Evolutionary conservation across 2,797 vertebrate genomes (phyloP).

Genomic region (Oophaga sylvatica): DNA sequence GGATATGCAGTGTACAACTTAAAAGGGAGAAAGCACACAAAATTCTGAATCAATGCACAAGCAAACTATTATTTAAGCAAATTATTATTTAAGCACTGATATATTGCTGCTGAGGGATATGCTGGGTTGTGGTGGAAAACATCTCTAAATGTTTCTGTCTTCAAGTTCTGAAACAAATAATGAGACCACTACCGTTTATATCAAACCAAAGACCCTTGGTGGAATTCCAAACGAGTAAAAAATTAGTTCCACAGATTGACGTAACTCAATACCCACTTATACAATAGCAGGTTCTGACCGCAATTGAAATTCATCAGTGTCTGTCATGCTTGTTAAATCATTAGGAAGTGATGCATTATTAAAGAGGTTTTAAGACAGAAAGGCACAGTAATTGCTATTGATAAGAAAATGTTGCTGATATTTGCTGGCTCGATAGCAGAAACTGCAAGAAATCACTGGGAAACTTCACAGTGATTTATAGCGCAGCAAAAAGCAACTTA

Average conservation of each 20-base stretch:
- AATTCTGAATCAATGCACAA: neutral
- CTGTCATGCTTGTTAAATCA: slow-evolving; percentile 69
- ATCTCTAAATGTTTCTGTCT: neutral
- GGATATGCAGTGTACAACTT: neutral
- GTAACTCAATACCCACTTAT: slow-evolving; percentile 63
- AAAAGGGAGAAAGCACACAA: neutral
- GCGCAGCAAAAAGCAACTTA: slow-evolving; percentile 51
- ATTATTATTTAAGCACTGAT: too few relatives aligned
- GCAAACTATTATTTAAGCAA: neutral
- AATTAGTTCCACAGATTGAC: slow-evolving; percentile 17
- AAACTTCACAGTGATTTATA: slow-evolving; percentile 55
- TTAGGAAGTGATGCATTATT: slow-evolving; percentile 71
- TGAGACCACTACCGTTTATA: slow-evolving; percentile 22
- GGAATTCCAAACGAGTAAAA: slow-evolving; percentile 12
- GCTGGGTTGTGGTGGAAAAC: neutral
- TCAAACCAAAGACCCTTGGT: slow-evolving; percentile 24
- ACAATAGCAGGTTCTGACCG: slow-evolving; percentile 61
- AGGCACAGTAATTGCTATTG: slow-evolving; percentile 67
- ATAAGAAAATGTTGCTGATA: slow-evolving; percentile 68
- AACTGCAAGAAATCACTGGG: slow-evolving; percentile 53
- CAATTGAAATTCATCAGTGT: slow-evolving; percentile 70
- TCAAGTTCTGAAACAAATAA: slow-evolving; percentile 8
- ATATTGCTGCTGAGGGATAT: neutral
- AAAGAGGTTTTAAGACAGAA: slow-evolving; percentile 67
- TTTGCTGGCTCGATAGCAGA: slow-evolving; percentile 63